Evolutionary conservation across 2,113 vertebrate genomes (phyloP), one percentile per base, ranked within the genome.

Genomic region (Myrmecophaga tridactyla): DNA sequence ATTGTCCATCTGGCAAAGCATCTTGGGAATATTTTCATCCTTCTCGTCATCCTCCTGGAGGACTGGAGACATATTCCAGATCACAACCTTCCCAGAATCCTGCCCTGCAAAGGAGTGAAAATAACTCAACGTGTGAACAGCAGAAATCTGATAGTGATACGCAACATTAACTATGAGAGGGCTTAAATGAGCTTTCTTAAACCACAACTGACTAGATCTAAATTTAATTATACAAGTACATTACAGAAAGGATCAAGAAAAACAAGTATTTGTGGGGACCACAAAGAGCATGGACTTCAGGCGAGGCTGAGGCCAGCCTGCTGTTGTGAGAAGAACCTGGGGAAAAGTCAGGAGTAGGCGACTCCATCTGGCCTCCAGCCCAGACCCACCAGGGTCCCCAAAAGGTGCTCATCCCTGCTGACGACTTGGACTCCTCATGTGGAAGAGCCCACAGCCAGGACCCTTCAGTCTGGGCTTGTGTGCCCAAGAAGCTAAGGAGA

Each of bases 1-100:
- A 99, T 99, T 99, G 99, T 99, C 99, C 99, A 99, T 99, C 98
- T 99, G 99, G 98, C 99, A 99, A 97, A 99, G 99, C 99, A 99
- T 99, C 98, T 99, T 99, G 98, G 99, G 99, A 97, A 99, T 98
- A 98, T 98, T 99, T 96, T 99, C 99, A 56, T 99, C 99, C 98
- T 99, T 99, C 98, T 99, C 99, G 56, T 99, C 99, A 96, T 99
- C 99, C 96, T 99, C 99, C 96, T 99, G 98, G 95, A 99, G 98
- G 96, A 99, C 99, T 80, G 99, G 99, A 53, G 99, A 99, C 99
- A 99, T 99, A 98, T 99, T 99, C 99, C 99, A 99, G 97, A 99
- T 99, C 98, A 99, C 99, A 98, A 99, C 99, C 98, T 99, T 99
- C 85, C 99, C 99, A 95, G 99, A 99, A 98, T 99, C 99, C 98